Evolutionary conservation across 2,113 vertebrate species (phyloP).

Genomic region (Orycteropus afer): DNA sequence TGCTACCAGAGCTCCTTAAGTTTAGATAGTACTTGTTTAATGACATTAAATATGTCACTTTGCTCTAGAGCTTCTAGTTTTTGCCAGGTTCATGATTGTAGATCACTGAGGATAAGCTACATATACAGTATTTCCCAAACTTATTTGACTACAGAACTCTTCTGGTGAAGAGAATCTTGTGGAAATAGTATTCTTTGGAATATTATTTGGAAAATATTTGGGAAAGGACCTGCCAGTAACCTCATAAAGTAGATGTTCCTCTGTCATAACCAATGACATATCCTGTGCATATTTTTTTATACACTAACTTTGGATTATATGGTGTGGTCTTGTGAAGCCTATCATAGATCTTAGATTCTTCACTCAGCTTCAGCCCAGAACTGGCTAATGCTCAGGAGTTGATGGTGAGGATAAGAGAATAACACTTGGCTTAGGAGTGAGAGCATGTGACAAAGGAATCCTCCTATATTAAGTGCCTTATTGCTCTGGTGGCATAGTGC

Average conservation of each 20-base stretch:
- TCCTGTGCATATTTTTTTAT: not conserved
- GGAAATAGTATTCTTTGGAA: not conserved
- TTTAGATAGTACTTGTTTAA: slow-evolving; percentile 38
- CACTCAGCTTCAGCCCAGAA: not conserved
- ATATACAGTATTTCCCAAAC: not conserved
- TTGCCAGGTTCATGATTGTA: not conserved
- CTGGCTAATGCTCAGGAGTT: no score
- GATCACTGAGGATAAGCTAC: not conserved
- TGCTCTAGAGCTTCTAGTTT: not conserved
- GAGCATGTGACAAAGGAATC: no score
- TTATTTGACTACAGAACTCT: not conserved
- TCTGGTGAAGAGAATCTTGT: not conserved
- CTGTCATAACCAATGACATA: not conserved
- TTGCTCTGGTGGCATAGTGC: no score
- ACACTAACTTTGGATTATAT: not conserved
- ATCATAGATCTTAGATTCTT: not conserved
- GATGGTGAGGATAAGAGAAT: no score
- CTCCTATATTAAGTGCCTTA: no score
- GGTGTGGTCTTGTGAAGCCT: not conserved
- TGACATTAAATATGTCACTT: not conserved
- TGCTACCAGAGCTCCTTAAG: no score
- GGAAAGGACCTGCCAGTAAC: not conserved
- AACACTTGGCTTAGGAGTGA: no score
- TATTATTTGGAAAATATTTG: slow-evolving; percentile 31
- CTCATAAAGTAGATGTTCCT: not conserved